Conservation (phyloP, 2,113 vertebrate genomes). For the Hoplias malabaricus region DNA sequence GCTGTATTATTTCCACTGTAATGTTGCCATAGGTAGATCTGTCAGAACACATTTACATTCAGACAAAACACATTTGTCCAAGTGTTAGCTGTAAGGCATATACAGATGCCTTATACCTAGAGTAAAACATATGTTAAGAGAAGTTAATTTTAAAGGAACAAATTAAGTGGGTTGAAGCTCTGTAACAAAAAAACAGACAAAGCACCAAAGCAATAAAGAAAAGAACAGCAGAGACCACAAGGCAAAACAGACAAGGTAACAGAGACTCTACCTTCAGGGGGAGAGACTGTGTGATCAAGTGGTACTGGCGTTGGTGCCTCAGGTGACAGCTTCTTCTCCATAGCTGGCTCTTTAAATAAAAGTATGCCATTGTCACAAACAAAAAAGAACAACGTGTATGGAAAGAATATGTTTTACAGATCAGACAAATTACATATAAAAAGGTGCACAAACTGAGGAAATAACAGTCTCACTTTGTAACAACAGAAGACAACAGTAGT, state of each 20-base stretch:
- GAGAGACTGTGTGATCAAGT: constrained; percentile 53
- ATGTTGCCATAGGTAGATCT: too few relatives aligned
- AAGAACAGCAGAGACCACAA: not conserved
- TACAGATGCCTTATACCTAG: not conserved
- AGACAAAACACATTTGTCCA: too few relatives aligned
- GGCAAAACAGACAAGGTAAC: not conserved
- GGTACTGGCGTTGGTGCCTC: constrained; percentile 47
- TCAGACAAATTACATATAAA: not conserved
- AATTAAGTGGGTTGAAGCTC: not conserved
- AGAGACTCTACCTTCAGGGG: constrained; percentile 57
- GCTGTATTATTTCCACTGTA: too few relatives aligned
- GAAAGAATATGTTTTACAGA: not conserved
- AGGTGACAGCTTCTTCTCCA: constrained; percentile 43
- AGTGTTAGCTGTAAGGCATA: too few relatives aligned
- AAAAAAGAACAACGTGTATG: not conserved
- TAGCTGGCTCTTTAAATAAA: constrained; percentile 50
- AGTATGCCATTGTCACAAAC: constrained; percentile 39
- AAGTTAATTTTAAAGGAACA: not conserved
- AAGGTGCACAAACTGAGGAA: not conserved
- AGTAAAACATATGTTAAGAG: too few relatives aligned
- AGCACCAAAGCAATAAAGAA: not conserved
- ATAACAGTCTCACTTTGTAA: not conserved
- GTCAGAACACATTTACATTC: too few relatives aligned
- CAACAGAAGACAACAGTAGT: not conserved
- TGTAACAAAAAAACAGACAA: not conserved